Evolutionary conservation across 2,888 invertebrate species (phyloP).

Genomic region (Drosophila cognata): DNA sequence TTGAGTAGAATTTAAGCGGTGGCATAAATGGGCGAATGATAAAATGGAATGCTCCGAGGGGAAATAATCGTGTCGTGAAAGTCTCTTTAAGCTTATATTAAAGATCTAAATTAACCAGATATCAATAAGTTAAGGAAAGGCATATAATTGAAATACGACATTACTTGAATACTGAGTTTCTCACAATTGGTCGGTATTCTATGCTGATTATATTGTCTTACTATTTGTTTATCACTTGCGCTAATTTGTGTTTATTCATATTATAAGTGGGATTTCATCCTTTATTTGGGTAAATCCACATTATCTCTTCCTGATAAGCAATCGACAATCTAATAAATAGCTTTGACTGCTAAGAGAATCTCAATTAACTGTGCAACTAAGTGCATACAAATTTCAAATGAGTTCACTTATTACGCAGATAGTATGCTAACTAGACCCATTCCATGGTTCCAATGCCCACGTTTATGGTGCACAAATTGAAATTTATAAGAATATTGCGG

Average conservation of each 20-base stretch:
- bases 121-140: background rate
- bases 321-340: background rate
- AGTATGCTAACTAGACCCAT: constrained; percentile 29
- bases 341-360: background rate
- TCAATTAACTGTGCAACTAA: background rate
- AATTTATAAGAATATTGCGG: constrained; percentile 77
- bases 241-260: background rate
- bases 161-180: background rate
- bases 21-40: constrained; percentile 29
- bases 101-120: background rate
- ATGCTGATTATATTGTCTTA: background rate
- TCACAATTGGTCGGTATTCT: background rate
- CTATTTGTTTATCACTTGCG: background rate
- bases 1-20: constrained; percentile 28
- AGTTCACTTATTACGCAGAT: constrained; percentile 10
- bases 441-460: constrained; percentile 15
- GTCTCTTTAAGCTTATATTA: background rate
- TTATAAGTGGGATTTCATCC: background rate
- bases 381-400: background rate
- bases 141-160: background rate
- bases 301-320: background rate
- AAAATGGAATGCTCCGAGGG: constrained; percentile 2
- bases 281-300: background rate
- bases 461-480: constrained; percentile 74
- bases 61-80: constrained; percentile 7